Evolutionary conservation across 2,797 vertebrate genomes (phyloP), one percentile per base, ranked within the genome.

Genomic region (Oreonectes daqikongensis): DNA sequence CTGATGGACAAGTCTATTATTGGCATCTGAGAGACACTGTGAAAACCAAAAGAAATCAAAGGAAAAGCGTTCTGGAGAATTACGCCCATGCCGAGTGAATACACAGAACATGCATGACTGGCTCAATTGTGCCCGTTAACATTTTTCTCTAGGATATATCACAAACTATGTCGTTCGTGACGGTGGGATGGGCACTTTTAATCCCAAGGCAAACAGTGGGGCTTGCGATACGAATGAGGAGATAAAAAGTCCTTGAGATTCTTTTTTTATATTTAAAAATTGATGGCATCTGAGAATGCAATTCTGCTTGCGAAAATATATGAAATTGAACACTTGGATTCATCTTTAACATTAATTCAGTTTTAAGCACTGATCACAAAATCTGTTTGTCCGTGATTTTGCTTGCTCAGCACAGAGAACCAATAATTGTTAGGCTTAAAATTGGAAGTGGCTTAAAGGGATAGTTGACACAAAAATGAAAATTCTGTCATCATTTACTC

Each of bases 1-100:
- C 86, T 92, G 92, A 92, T 90, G 90, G 91, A 92, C 92, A 90
- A 87, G 91, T 91, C 91, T 91, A 91, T 93, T 93, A 92, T 93
- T 91, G 90, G 84, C 79, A 75, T 88, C 80, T 79, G 84, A 89
- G 90, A 87, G 89, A 88, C 79, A 85, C 85, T 70, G 85, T 87
- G 61, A 87, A 35, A 89, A 86, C 83, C 87, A 84, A 90, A 89
- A 91, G 89, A 89, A 90, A 89, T 86, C 86, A 89, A 88, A 92
- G 90, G 85, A 87, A 86, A 83, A 85, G 87, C 87, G 84, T 91
- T 88, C 82, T 82, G 88, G 86, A 90, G 86, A 87, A 91, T 88
- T 88, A 89, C 85, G 86, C 87, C 69, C 89, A 88, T 86, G 85
- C 85, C 85, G 83, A 88, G 86, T 89, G 90, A 93, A 91, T 86